Base-by-base conservation (phyloP, 1,140 invertebrate species). In the Cydia splendana region DNA sequence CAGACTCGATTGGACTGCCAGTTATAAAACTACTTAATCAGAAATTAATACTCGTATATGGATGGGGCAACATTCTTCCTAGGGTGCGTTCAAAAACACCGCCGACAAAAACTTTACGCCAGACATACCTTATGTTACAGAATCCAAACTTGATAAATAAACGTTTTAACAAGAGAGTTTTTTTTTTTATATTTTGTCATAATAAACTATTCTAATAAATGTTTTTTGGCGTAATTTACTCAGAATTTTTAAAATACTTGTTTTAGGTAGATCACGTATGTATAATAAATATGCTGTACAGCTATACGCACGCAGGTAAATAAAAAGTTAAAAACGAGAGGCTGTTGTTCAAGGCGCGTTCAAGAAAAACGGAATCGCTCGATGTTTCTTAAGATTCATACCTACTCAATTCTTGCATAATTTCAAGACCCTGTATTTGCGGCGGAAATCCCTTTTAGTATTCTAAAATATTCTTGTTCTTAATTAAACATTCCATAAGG, bases 391-490 rank as follows among this genome's bases (percentile, higher is more conserved):
- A 53, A 15, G 51, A 53, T n/a, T 51, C 3, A 30, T 30, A 34
- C 53, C 15, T 57, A 57, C 53, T 15, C 53, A 57, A 57, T 57
- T 57, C 53, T 57, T 57, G 53, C 53, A 57, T 57, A 57, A 57
- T 57, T 57, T 57, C 53, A 57, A 57, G 53, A 57, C 53, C n/a
- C 53, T 57, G n/a, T 57, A 57, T 57, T 57, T 57, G 53, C n/a
- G 53, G 53, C n/a, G 53, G 20, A 57, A 57, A 57, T 20, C 53
- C 65, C 28, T 69, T 69, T 69, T 30, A 69, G 65, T 69, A 69
- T 69, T 69, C 65, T 69, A 69, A 69, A 69, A 69, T 69, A 34
- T 34, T 69, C 65, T 69, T 30, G 65, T 69, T 69, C 30, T 69
- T 69, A 69, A 69, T 69, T 69, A 38, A 69, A 69, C 65, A 42